A percentile compares a stretch with the other conserved stretches of the same genome.
phyloP scores from a whole-genome alignment of 1,140 invertebrate species.

The Rhopalosiphum padi region DNA sequence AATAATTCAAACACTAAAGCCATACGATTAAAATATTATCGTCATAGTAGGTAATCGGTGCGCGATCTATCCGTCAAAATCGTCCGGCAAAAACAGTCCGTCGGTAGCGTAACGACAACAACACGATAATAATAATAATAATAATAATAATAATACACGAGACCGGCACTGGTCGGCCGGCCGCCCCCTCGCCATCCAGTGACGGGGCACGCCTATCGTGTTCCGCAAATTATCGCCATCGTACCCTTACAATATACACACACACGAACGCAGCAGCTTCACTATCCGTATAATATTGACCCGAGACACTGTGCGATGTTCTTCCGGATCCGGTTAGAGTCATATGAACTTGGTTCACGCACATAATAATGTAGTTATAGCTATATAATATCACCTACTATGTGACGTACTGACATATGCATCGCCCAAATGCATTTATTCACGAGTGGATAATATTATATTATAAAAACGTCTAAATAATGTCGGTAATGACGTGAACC shows the following conservation, averaged over 20 bases:
- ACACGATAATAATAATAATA: too few species aligned
- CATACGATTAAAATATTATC: background rate
- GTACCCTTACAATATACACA: too few species aligned
- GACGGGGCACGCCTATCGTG: background rate
- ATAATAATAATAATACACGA: background rate
- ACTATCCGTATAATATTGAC: background rate
- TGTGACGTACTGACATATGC: too few species aligned
- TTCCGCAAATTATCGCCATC: background rate
- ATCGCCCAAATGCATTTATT: too few species aligned
- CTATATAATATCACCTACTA: too few species aligned
- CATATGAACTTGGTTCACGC: too few species aligned
- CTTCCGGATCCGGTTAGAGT: background rate
- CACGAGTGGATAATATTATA: too few species aligned
- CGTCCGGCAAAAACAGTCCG: too few species aligned
- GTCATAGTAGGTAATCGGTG: background rate
- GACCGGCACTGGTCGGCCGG: background rate
- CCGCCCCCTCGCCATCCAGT: background rate
- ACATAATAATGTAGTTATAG: background rate
- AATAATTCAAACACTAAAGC: background rate
- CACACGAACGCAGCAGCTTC: too few species aligned
- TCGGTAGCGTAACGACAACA: background rate
- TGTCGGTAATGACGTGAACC: too few species aligned
- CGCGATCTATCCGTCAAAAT: slow-evolving; percentile 17
- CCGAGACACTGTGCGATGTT: background rate
- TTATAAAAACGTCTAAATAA: too few species aligned